A percentile compares a stretch with the other conserved stretches of the same genome.
Conservation (phyloP, 2,797 vertebrate genomes). For the Centroberyx gerrardi region DNA sequence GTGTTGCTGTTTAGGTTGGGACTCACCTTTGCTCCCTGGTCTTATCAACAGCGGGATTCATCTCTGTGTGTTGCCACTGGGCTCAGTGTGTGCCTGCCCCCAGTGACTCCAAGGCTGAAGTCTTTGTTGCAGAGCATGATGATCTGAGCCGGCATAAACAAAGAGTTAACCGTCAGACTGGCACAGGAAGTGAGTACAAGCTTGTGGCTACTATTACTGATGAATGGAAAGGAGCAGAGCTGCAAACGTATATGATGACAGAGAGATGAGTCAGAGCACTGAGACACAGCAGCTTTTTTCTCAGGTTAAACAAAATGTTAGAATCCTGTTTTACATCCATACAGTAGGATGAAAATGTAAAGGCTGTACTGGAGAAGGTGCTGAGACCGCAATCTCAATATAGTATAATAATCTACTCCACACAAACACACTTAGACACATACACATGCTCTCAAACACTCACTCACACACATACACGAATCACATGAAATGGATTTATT, state of each 20-base stretch:
- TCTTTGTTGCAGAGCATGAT: conserved; percentile 64
- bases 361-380: background rate
- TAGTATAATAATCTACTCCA: background rate
- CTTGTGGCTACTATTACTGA: conserved; percentile 47
- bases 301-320: background rate
- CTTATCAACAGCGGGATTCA: conserved; percentile 68
- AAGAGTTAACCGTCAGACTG: conserved; percentile 64
- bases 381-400: background rate
- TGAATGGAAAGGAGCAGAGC: conserved; percentile 55
- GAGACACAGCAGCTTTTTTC: background rate
- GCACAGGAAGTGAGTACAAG: conserved; percentile 71
- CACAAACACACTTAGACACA: conserved; percentile 9
- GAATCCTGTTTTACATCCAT: background rate
- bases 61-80: conserved; percentile 58
- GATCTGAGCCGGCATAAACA: conserved; percentile 53
- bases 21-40: conserved; percentile 72
- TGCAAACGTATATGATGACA: conserved; percentile 36
- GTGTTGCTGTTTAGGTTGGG: background rate
- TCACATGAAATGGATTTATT: conserved; percentile 39
- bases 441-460: conserved; percentile 11
- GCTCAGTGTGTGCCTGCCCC: conserved; percentile 25
- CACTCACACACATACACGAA: conserved; percentile 9
- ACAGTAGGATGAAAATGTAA: background rate
- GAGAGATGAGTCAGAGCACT: conserved; percentile 54
- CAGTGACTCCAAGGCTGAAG: conserved; percentile 35